Percentiles rank a stretch among this genome's conserved stretches.
Evolutionary conservation across 2,888 invertebrate genomes (phyloP).

Genomic region (Celastrina argiolus): DNA sequence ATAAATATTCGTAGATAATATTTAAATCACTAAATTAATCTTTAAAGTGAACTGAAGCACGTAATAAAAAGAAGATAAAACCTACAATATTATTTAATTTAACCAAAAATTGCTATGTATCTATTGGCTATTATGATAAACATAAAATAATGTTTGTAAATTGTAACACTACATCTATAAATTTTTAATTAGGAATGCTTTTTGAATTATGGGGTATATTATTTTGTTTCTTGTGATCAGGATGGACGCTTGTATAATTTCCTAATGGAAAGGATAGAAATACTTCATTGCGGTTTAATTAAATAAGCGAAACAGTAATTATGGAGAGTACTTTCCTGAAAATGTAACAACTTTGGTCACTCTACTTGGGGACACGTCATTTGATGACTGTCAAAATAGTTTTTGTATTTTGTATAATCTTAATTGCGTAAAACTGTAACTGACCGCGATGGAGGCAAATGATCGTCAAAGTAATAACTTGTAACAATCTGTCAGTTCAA

Average conservation of each 20-base stretch:
- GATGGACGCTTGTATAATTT: too few species aligned
- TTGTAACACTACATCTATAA: too few species aligned
- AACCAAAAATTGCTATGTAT: too few species aligned
- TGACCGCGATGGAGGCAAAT: slow-evolving; percentile 3
- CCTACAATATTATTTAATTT: background rate
- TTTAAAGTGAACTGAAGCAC: background rate
- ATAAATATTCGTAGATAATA: too few species aligned
- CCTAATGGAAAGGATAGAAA: too few species aligned
- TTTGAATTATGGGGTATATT: too few species aligned
- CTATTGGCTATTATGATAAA: too few species aligned
- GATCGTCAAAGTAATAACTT: background rate
- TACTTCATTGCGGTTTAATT: too few species aligned
- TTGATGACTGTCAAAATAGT: slow-evolving; percentile 28
- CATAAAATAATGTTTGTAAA: too few species aligned
- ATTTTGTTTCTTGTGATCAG: too few species aligned
- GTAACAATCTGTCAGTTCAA: slow-evolving; percentile 1
- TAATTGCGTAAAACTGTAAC: background rate
- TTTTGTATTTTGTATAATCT: slow-evolving; percentile 7
- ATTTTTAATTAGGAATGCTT: too few species aligned
- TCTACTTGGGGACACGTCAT: slow-evolving; percentile 25
- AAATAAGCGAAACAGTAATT: too few species aligned
- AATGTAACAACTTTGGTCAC: background rate
- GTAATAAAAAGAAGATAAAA: background rate
- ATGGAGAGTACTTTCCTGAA: background rate
- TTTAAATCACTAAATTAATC: background rate